Conservation (phyloP, 2,113 vertebrate species). For the Emydura subglobosa region DNA sequence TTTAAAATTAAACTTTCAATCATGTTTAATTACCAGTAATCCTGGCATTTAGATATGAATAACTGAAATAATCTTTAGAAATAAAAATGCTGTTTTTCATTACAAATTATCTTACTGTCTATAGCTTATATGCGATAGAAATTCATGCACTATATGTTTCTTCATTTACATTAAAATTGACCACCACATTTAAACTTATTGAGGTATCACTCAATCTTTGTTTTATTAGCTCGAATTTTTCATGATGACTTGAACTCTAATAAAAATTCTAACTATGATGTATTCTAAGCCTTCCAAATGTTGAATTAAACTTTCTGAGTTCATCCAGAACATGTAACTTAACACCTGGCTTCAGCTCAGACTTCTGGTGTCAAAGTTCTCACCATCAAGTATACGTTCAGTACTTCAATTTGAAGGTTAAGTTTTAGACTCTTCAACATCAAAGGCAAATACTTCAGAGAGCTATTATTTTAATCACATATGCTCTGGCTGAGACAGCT, state of each 20-base stretch:
- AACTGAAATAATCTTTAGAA: background rate
- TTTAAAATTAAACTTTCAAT: slow-evolving; percentile 1
- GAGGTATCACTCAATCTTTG: background rate
- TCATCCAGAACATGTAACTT: background rate
- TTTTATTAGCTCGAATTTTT: background rate
- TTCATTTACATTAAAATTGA: background rate
- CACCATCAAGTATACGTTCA: background rate
- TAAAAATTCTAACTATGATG: background rate
- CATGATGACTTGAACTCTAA: background rate
- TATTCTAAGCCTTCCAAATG: background rate
- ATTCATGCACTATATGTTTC: background rate
- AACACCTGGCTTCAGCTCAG: background rate
- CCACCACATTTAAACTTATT: background rate
- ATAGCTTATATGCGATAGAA: background rate
- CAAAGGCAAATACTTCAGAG: slow-evolving; percentile 46
- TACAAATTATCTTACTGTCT: background rate
- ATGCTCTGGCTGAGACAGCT: background rate
- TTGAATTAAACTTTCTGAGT: background rate
- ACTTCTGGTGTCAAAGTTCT: slow-evolving; percentile 3
- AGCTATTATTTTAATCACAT: background rate
- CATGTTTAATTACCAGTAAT: slow-evolving; percentile 26
- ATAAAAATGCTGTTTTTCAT: background rate
- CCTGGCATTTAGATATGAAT: background rate
- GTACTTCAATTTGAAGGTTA: slow-evolving; percentile 17
- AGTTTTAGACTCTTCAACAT: slow-evolving; percentile 28